Percentiles rank a stretch among this genome's conserved stretches.
These are phyloP conservation scores for Nannoperca australis DNA, from an alignment of 2,797 vertebrate genomes.

Conservation along the genomic window DNA sequence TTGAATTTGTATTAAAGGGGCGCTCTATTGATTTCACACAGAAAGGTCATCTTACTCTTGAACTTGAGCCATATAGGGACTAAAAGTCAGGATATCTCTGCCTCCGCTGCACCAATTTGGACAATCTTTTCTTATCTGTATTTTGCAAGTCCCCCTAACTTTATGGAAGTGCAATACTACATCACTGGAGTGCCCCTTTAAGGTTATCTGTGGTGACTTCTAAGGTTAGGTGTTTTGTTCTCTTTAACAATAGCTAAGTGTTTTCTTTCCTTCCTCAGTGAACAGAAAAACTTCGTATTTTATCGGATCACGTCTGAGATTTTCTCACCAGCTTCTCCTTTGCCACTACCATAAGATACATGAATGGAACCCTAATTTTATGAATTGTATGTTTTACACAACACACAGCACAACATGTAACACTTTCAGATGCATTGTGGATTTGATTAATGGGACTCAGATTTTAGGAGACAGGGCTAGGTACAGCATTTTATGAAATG, in stretches of 20 bases:
- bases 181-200: neutral
- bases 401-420: neutral
- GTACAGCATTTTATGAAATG: conserved; percentile 4
- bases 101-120: neutral
- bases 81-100: neutral
- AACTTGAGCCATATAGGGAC: neutral
- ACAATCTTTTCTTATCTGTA: conserved; percentile 3
- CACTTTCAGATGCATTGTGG: neutral
- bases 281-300: conserved; percentile 1
- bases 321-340: neutral
- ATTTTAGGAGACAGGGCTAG: neutral
- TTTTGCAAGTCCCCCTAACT: neutral
- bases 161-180: conserved; percentile 2
- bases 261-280: neutral
- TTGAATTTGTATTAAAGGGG: neutral
- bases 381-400: conserved; percentile 6
- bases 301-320: conserved; percentile 12
- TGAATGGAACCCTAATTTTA: conserved; percentile 4
- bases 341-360: neutral
- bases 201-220: neutral
- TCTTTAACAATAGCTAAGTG: neutral
- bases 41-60: neutral
- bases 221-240: conserved; percentile 13
- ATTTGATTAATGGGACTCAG: neutral
- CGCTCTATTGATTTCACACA: neutral